Conservation (phyloP, 1,140 invertebrate species). For the Drosophila leontia region DNA sequence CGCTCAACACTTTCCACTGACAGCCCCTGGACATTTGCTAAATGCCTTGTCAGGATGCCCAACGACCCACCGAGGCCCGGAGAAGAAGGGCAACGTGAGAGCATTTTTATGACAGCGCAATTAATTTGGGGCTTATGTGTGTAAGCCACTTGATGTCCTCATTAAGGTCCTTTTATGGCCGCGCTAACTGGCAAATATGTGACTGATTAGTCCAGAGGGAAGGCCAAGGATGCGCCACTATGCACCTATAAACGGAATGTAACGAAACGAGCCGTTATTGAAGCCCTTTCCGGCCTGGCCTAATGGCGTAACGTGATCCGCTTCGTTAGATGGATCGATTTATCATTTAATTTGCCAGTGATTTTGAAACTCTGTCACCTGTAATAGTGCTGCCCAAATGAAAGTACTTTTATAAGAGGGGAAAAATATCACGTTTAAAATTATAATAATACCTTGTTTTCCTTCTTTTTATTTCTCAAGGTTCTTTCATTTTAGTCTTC, state of each 20-base stretch:
- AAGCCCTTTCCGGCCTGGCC: conserved; percentile 21
- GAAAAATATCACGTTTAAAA: background rate
- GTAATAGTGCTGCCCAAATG: background rate
- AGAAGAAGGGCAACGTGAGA: conserved; percentile 55
- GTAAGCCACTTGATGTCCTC: conserved; percentile 81
- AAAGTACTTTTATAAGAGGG: too few species aligned
- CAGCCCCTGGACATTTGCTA: conserved; percentile 53
- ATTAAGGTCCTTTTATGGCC: conserved; percentile 76
- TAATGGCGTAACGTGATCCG: conserved; percentile 26
- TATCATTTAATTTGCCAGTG: conserved; percentile 29
- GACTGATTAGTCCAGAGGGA: conserved; percentile 67
- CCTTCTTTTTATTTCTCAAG: background rate
- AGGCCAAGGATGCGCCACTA: conserved; percentile 32
- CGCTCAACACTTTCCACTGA: conserved; percentile 59
- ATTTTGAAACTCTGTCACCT: background rate
- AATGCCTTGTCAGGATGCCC: conserved; percentile 59
- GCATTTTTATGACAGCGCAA: conserved; percentile 81
- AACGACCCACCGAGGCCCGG: background rate
- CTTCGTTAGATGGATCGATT: conserved; percentile 24
- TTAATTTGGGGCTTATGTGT: conserved; percentile 81
- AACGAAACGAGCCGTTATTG: conserved; percentile 17
- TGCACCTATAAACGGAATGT: conserved; percentile 30
- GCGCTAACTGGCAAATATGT: conserved; percentile 75
- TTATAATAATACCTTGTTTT: background rate
- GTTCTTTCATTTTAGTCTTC: background rate